Percentiles rank a stretch among this genome's conserved stretches.
phyloP scores from a whole-genome alignment of 1,140 invertebrate genomes.

The Popillia japonica region DNA sequence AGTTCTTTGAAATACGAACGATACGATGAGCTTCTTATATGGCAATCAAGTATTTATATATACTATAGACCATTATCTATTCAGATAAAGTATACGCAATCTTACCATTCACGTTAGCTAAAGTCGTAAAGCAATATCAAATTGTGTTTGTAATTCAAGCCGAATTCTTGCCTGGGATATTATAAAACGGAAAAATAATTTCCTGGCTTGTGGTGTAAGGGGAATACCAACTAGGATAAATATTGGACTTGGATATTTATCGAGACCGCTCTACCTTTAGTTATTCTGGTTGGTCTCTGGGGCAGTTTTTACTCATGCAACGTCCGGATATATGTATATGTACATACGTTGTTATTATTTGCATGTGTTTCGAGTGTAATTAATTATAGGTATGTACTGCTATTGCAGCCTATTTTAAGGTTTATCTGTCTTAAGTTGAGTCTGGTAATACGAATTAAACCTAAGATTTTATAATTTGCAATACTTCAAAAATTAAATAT shows the following conservation, averaged over 20 bases:
- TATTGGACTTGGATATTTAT: constrained; percentile 49
- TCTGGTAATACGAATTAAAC: too few species aligned
- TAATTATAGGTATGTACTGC: too few species aligned
- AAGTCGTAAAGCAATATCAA: constrained; percentile 35
- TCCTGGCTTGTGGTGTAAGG: constrained; percentile 53
- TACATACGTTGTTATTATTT: too few species aligned
- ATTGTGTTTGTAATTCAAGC: constrained; percentile 54
- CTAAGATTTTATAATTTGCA: too few species aligned
- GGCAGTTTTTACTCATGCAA: not conserved
- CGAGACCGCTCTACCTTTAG: constrained; percentile 41
- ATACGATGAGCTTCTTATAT: not conserved
- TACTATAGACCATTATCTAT: constrained; percentile 8
- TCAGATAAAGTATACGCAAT: constrained; percentile 8
- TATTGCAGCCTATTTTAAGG: too few species aligned
- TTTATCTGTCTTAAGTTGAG: too few species aligned
- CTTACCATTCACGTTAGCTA: not conserved
- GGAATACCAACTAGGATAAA: constrained; percentile 56
- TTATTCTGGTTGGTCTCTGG: constrained; percentile 16
- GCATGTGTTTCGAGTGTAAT: too few species aligned
- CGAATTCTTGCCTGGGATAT: constrained; percentile 52
- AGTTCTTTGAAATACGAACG: not conserved
- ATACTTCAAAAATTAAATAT: too few species aligned
- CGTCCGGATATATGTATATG: too few species aligned
- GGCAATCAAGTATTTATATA: constrained; percentile 1
- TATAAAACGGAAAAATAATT: constrained; percentile 59